Base-by-base conservation (phyloP, 2,888 invertebrate genomes). In the Campoletis raptor region DNA sequence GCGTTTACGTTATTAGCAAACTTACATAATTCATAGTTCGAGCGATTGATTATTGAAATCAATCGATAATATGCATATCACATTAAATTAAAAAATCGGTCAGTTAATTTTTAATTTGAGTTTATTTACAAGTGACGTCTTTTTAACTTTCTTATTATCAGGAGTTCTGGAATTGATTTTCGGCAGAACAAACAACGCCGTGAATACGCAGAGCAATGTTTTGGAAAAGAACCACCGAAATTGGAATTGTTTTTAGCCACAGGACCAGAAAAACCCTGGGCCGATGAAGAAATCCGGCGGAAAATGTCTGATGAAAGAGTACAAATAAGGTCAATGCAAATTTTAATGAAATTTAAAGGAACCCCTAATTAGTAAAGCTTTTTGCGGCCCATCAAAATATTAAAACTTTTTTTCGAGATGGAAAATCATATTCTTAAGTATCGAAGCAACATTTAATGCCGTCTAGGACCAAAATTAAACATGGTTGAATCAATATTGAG, bases 121-220 rank as follows among this genome's bases (percentile, higher is more conserved):
- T n/a, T n/a, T n/a, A n/a, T n/a, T n/a, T n/a, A n/a, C n/a, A n/a
- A n/a, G n/a, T n/a, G n/a, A n/a, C n/a, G n/a, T n/a, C n/a, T n/a
- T 64, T 70, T 45, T 66, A 15, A 36, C 5, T 24, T 82, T 48
- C 30, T 66, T 30, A 45, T 21, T 89, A 89, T n/a, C 61, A 92
- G 92, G 74, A 73, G 77, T n/a, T 88, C 89, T 5, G 94, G 94
- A 10, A 89, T 91, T 70, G 90, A 94, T 86, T 94, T 91, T 80
- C 91, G 92, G 12, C 92, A 92, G 61, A 85, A 87, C 45, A 89
- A 90, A 36, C 90, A 92, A 30, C 88, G 93, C 21, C 89, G 85
- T 84, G 88, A 90, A 77, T 91, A 91, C 79, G 88, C 88, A 8
- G 83, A 92, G 37, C 86, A 89, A 74, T 91, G 91, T 89, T 93